These are phyloP conservation scores for Calidris pygmaea DNA, from an alignment of 2,113 vertebrate species.

Conservation along the genomic window DNA sequence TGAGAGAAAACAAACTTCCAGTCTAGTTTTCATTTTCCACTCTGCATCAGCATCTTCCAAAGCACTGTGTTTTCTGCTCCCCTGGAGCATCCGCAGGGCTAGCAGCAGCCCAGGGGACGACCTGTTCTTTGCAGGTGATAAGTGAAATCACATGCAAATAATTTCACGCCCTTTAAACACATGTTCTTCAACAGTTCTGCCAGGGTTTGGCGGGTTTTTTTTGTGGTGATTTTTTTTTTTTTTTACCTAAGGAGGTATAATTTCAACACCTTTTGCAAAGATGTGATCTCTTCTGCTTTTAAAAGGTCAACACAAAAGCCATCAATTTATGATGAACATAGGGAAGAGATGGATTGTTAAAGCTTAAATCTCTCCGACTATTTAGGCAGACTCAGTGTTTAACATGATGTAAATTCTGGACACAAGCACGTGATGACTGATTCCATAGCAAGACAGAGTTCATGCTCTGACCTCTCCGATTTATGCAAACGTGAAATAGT, in stretches of 20 bases:
- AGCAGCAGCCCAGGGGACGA: not conserved
- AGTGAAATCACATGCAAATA: not conserved
- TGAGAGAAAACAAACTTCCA: not conserved
- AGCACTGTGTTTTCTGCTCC: not conserved
- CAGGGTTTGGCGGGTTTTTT: not conserved
- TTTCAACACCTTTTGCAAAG: not conserved
- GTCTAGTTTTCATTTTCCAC: not conserved
- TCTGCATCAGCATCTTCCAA: not conserved
- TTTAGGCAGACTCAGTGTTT: not conserved
- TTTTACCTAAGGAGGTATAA: not conserved
- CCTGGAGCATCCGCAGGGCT: rapidly evolving
- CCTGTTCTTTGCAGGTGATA: not conserved
- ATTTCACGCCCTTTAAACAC: not conserved
- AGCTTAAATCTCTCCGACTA: not conserved
- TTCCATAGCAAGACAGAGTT: not conserved
- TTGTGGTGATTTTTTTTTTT: not conserved
- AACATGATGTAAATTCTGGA: not conserved
- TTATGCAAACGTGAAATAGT: not conserved
- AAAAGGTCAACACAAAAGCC: not conserved
- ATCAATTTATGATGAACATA: not conserved
- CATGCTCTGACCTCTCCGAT: not conserved
- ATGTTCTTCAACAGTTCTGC: not conserved
- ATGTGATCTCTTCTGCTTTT: not conserved
- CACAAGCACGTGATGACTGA: not conserved
- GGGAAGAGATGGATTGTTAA: not conserved